Base-by-base conservation (phyloP, 2,113 vertebrate species). In the Notarius lentiginosus region DNA sequence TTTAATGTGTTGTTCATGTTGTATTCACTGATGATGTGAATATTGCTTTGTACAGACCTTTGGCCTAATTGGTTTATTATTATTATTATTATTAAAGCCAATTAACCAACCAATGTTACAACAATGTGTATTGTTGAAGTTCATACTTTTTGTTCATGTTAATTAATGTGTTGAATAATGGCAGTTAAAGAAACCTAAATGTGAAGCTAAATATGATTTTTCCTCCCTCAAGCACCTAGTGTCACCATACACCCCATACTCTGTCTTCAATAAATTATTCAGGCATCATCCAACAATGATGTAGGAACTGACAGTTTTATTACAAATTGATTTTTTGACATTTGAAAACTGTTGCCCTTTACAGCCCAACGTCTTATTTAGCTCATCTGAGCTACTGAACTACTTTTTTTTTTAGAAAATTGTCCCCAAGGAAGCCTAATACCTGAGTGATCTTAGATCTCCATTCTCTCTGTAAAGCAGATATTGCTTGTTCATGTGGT, bases 321-420 rank as follows among this genome's bases (percentile, higher is more conserved):
- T 84, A 73, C 55, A 76, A 47, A 84, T 61, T 30, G 55, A 72
- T 24, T 72, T 84, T 75, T 73, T 61, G 83, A 84, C 70, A 61
- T 84, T 76, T 72, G 30, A 84, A 84, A 70, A 51, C 22, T 49
- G 83, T 56, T 84, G 51, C 83, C 83, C 83, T 84, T 84, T 84
- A 49, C 7, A 84, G 70, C 56, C 70, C 18, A n/a, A 61, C 56
- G 2, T 75, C 53, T 84, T 76, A 84, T 73, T 84, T 84, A 76
- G 68, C 82, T 73, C 17, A 72, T 84, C 53, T 27, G 53, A 72
- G 66, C 83, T 84, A 84, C 24, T 60, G 55, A 24, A 12, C 24
- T 58, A 22, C n/a, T 30, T 51, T 83, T 51, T 83, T n/a, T 82
- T 47, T 65, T 63, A 82, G 24, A 34, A 24, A 70, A 49, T 11